Evolutionary conservation across 2,113 vertebrate genomes (phyloP), one percentile per base, ranked within the genome.

Genomic region (Muscicapa adusta): DNA sequence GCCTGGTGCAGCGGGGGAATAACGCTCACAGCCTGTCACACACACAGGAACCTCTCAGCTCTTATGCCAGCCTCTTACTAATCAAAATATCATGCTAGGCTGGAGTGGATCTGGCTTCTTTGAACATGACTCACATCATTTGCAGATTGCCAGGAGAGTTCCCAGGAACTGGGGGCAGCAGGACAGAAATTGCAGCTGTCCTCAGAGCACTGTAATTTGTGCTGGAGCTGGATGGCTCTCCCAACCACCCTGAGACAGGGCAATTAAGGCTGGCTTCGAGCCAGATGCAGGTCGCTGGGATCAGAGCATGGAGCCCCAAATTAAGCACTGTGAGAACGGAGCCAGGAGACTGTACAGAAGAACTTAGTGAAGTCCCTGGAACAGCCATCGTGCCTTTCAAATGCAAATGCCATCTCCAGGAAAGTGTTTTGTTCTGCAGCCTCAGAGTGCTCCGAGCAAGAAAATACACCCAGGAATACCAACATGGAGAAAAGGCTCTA

Each of bases 111-210:
- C 89, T 76, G 95, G 89, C 87, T 94, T 83, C 78, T 83, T 70
- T 51, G 50, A 87, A 88, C 12, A 1, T 88, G 95, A 97, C n/a
- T 93, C 93, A 73, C 28, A 66, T 65, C 58, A 15, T 73, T 73
- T 80, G 81, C 80, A 85, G 89, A 73, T 79, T 94, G 93, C 91
- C 95, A 96, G 85, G 78, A 93, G 91, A 89, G 77, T 45, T 94
- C 96, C 94, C 91, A 67, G 91, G 95, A 95, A 89, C 91, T 1
- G 36, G 40, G 88, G 95, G 66, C 94, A 96, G 94, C 51, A 29
- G 88, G 85, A 83, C 91, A 96, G 85, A 91, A 93, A 97, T 83
- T 70, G 72, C 78, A 77, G 82, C 67, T 12, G 1, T 83, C 79
- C 91, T 81, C 75, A 0, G 10, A 94, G 67, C 54, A 25, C 81